A percentile compares a stretch with the other conserved stretches of the same genome.
Evolutionary conservation across 2,113 vertebrate species (phyloP).

Genomic region (Dipodomys ordii): DNA sequence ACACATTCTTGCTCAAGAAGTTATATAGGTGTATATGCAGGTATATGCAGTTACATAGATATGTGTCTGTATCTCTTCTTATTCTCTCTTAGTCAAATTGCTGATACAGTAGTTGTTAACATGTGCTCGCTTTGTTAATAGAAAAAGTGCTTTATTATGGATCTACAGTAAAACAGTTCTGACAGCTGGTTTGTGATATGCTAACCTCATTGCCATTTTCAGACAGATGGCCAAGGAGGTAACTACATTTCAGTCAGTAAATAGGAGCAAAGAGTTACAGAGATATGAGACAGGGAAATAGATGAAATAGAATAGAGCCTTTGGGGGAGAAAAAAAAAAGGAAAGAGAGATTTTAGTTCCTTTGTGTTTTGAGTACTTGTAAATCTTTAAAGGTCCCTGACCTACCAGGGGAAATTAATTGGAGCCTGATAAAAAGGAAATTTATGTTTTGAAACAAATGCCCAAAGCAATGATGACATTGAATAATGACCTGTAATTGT

Average conservation of each 20-base stretch:
- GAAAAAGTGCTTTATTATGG: background rate
- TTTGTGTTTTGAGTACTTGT: constrained; percentile 39
- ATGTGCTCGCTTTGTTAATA: constrained; percentile 3
- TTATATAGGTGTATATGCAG: background rate
- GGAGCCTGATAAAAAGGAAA: constrained; percentile 51
- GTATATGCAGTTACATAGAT: no score
- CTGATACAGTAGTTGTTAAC: background rate
- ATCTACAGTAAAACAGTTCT: background rate
- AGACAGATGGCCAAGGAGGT: background rate
- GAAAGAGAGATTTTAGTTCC: background rate
- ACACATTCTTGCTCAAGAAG: background rate
- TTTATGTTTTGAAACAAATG: constrained; percentile 62
- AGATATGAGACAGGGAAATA: constrained; percentile 9
- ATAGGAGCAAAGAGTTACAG: background rate
- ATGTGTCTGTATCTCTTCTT: background rate
- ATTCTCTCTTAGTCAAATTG: constrained; percentile 3
- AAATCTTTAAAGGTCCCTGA: constrained; percentile 53
- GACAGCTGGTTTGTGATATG: constrained; percentile 24
- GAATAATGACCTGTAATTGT: constrained; percentile 61
- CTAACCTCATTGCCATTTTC: constrained; percentile 7
- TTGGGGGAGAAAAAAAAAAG: background rate
- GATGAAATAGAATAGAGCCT: constrained; percentile 8
- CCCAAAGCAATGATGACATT: constrained; percentile 18
- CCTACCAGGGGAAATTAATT: constrained; percentile 31
- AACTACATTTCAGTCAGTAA: background rate